Percentiles rank a stretch among this genome's conserved stretches.
These are phyloP conservation scores for Sciurus carolinensis DNA, from an alignment of 2,797 vertebrate genomes.

Conservation along the genomic window DNA sequence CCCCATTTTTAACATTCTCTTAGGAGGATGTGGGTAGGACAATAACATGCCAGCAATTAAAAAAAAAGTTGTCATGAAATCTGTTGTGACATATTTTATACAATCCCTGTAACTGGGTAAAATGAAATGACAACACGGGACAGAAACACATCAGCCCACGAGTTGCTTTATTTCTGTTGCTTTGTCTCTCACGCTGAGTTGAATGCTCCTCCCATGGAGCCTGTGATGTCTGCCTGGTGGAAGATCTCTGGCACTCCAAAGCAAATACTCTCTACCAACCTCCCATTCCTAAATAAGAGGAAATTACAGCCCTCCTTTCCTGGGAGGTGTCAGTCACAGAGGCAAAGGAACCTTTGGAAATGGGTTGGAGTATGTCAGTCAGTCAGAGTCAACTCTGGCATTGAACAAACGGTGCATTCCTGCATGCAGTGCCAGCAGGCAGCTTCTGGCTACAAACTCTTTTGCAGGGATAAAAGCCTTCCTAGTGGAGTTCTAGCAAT, in stretches of 20 bases:
- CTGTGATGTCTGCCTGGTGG: background rate
- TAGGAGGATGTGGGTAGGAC: conserved; percentile 5
- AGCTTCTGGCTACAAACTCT: conserved; percentile 81
- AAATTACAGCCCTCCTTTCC: conserved; percentile 68
- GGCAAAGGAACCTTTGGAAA: conserved; percentile 68
- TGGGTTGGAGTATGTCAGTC: conserved; percentile 73
- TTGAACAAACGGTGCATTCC: conserved; percentile 75
- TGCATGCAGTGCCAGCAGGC: conserved; percentile 79
- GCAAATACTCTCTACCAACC: conserved; percentile 35
- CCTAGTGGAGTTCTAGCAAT: conserved; percentile 73
- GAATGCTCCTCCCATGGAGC: background rate
- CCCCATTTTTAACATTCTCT: background rate
- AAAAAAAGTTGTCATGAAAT: background rate
- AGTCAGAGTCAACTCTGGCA: conserved; percentile 66
- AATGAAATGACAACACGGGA: background rate
- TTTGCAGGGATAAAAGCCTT: conserved; percentile 85
- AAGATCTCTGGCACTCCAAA: conserved; percentile 56
- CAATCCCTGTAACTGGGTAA: conserved; percentile 22
- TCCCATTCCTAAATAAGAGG: conserved; percentile 68
- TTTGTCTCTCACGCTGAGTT: conserved; percentile 55
- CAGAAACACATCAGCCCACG: background rate
- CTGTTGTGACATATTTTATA: conserved; percentile 61
- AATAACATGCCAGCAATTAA: background rate
- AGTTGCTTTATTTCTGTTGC: conserved; percentile 1
- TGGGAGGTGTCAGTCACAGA: conserved; percentile 76